Base-by-base conservation (phyloP, 2,797 vertebrate species). In the Tapirus indicus region DNA sequence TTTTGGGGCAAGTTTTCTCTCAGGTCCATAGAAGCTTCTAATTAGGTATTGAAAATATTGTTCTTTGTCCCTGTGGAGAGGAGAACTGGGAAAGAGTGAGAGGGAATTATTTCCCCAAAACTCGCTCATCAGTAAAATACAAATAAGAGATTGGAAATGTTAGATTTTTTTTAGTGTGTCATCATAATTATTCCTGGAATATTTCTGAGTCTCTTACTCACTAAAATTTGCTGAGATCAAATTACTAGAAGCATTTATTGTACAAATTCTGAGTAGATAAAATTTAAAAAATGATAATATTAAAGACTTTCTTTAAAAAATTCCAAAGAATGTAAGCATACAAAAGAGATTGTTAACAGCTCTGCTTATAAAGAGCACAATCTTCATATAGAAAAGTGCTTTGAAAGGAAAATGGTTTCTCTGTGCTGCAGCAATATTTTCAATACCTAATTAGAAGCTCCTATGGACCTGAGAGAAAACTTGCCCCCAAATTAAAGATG, bases 21-120 rank as follows among this genome's bases (percentile, higher is more conserved):
- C 47, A 75, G 49, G 35, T 60, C 41, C 44, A 66, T 3, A 94
- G 56, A 82, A 74, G 35, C 29, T 86, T 47, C 29, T 58, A 87
- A 72, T 60, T 83, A 92, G 20, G 4, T 49, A 64, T 32, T 66
- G 17, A 87, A 95, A 88, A 47, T 80, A 56, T n/a, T 96, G n/a
- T 49, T 91, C 16, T 97, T 87, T 82, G 52, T 69, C 12, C 32
- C 27, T 44, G 8, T 71, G 14, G 13, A 54, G 35, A 92, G 54
- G 54, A 94, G 68, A 94, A 64, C 27, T 69, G 17, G 44, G n/a
- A 86, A 66, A 90, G 17, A 6, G 2, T 54, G 69, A 80, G 32
- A 88, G 3, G 32, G 17, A 47, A 38, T 80, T 84, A 1, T 58
- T 96, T 91, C 68, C 47, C 27, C 60, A n/a, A 16, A 78, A 56